Conservation (phyloP, 2,888 invertebrate species). For the Amaurobius ferox region DNA sequence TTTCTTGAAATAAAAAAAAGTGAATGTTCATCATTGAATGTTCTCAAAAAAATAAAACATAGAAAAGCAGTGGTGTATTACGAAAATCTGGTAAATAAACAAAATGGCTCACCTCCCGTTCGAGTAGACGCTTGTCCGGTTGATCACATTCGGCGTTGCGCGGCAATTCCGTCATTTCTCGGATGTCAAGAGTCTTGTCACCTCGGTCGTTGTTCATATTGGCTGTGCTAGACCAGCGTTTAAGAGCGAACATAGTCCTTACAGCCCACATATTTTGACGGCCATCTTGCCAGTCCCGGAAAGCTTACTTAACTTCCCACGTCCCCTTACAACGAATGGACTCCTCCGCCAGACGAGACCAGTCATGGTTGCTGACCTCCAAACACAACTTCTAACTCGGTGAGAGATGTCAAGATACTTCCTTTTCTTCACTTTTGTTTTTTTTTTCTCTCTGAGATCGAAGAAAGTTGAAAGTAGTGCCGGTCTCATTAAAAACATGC, state of each 20-base stretch:
- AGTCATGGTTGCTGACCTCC: constrained; percentile 19
- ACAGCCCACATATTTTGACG: constrained; percentile 54
- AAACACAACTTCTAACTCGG: background rate
- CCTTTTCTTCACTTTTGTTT: background rate
- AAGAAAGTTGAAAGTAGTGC: too few species aligned
- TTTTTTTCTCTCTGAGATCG: background rate
- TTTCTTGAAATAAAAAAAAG: too few species aligned
- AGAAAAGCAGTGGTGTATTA: background rate
- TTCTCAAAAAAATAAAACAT: too few species aligned
- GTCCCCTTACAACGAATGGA: constrained; percentile 18
- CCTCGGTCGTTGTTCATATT: constrained; percentile 56
- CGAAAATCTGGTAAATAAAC: too few species aligned
- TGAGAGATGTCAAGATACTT: background rate
- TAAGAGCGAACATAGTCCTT: constrained; percentile 21
- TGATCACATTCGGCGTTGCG: constrained; percentile 54
- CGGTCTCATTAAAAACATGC: too few species aligned
- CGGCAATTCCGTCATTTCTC: constrained; percentile 59
- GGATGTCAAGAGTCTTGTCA: constrained; percentile 32
- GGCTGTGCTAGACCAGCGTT: background rate
- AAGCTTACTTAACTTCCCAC: background rate
- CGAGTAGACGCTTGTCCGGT: constrained; percentile 60
- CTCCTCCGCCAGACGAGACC: constrained; percentile 18
- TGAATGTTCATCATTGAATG: too few species aligned
- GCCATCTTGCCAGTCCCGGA: constrained; percentile 43
- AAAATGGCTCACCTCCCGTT: constrained; percentile 67